Evolutionary conservation across 1,140 invertebrate species (phyloP), one percentile per base, ranked within the genome.

Genomic region (Trichogramma pretiosum): DNA sequence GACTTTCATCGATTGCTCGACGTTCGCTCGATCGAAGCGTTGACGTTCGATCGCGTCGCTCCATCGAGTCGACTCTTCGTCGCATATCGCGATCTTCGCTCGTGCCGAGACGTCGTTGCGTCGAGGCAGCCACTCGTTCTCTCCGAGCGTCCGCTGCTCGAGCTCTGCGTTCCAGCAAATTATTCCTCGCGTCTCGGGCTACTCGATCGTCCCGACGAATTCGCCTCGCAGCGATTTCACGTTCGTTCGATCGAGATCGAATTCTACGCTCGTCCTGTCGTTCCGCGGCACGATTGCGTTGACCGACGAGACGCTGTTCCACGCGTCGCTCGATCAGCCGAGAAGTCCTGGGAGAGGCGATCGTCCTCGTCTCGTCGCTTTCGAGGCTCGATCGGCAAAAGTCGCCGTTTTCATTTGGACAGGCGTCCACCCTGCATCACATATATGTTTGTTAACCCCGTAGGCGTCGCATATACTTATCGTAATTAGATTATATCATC

Each of bases 361-460:
- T 36, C 4, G 13, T n/a, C 3, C 18, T 21, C 16, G 28, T n/a
- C 8, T 4, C 19, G 33, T 53, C 43, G 42, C 45, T 24, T 18
- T 45, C 43, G 38, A 34, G 28, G 45, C 60, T 59, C 17, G 44
- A 52, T 16, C 14, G 16, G 10, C 1, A 10, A 2, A 11, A n/a
- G 5, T n/a, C 8, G 21, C 19, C 22, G 3, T 26, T 37, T 36
- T 50, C 47, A 19, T 68, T 69, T 11, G 67, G 63, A 22, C 64
- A 68, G 18, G 61, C 60, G 24, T 68, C 65, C 18, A 66, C 55
- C 30, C 67, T 69, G 35, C 4, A 51, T 55, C 53, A 26, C 38
- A 33, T 37, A 47, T 18, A 36, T 16, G 28, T 41, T 45, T 14
- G 22, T 32, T 39, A 32, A n/a, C 30, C 11, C 14, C 18, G 11